A percentile compares a stretch with the other conserved stretches of the same genome.
These are phyloP conservation scores for Aldabrachelys gigantea DNA, from an alignment of 2,113 vertebrate species.

Conservation along the genomic window DNA sequence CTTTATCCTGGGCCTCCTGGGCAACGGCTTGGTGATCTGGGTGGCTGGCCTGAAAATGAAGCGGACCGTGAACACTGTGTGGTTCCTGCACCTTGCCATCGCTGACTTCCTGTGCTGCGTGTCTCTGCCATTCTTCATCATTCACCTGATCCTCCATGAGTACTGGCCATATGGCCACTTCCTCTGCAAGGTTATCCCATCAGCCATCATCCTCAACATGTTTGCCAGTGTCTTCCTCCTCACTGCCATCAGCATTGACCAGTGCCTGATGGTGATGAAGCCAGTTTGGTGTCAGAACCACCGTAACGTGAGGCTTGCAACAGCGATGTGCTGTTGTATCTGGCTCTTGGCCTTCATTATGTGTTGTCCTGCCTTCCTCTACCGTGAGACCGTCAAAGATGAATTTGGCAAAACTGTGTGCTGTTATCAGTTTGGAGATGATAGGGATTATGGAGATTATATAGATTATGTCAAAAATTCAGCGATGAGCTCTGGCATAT, in stretches of 20 bases:
- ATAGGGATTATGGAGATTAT: too few relatives aligned
- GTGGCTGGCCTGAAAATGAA: slow-evolving; percentile 83
- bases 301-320: slow-evolving; percentile 61
- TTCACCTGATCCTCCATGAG: slow-evolving; percentile 65
- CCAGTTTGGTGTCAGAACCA: slow-evolving; percentile 88
- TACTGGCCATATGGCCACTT: slow-evolving; percentile 81
- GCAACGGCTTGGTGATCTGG: slow-evolving; percentile 86
- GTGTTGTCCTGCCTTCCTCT: slow-evolving; percentile 78
- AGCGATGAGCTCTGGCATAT: rapidly evolving
- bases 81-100: slow-evolving; percentile 85
- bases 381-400: slow-evolving; percentile 29
- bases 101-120: slow-evolving; percentile 85
- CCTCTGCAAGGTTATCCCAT: slow-evolving; percentile 83
- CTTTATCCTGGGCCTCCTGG: slow-evolving; percentile 79
- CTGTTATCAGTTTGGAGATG: background rate
- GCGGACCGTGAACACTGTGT: slow-evolving; percentile 80
- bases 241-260: slow-evolving; percentile 80
- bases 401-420: slow-evolving; percentile 22
- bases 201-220: slow-evolving; percentile 83
- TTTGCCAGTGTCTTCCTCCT: slow-evolving; percentile 86
- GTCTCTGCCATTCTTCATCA: slow-evolving; percentile 80
- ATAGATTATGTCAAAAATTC: background rate
- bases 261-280: slow-evolving; percentile 79
- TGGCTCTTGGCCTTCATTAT: slow-evolving; percentile 79
- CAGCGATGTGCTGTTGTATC: slow-evolving; percentile 43